Conservation (phyloP, 2,888 invertebrate species). For the Athalia circularis region DNA sequence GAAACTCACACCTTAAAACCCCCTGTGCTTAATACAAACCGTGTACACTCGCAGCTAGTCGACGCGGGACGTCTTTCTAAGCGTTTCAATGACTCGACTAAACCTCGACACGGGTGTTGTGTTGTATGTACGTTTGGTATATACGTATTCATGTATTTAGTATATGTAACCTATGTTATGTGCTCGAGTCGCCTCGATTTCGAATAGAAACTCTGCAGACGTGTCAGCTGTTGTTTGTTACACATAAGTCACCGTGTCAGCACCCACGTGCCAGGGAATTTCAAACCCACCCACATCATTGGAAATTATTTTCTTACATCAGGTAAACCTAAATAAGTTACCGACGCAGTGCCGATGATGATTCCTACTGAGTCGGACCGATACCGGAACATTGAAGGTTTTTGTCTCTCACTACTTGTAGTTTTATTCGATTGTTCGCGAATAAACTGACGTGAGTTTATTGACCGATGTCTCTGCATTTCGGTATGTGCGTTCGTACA, state of each 20-base stretch:
- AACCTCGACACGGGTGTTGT: not conserved
- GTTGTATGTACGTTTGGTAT: not conserved
- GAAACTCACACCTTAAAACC: no score
- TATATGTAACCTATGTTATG: not conserved
- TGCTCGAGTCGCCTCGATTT: not conserved
- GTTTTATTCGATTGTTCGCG: no score
- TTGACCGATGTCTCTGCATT: no score
- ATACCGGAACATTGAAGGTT: no score
- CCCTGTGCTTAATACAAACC: no score
- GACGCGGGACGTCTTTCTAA: constrained; percentile 10
- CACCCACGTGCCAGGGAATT: constrained; percentile 39
- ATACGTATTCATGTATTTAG: not conserved
- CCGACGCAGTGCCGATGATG: no score
- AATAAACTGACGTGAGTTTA: no score
- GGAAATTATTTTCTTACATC: not conserved
- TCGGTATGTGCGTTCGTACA: no score
- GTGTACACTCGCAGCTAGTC: no score
- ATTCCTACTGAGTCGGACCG: no score
- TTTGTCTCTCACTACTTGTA: no score
- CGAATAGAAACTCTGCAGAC: constrained; percentile 46
- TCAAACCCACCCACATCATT: constrained; percentile 25
- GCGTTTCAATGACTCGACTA: constrained; percentile 37
- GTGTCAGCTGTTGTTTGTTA: constrained; percentile 65
- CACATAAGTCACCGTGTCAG: constrained; percentile 67
- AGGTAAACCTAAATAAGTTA: not conserved